A percentile compares a stretch with the other conserved stretches of the same genome.
These are phyloP conservation scores for Danio choprae DNA, from an alignment of 2,797 vertebrate species.

Conservation along the genomic window DNA sequence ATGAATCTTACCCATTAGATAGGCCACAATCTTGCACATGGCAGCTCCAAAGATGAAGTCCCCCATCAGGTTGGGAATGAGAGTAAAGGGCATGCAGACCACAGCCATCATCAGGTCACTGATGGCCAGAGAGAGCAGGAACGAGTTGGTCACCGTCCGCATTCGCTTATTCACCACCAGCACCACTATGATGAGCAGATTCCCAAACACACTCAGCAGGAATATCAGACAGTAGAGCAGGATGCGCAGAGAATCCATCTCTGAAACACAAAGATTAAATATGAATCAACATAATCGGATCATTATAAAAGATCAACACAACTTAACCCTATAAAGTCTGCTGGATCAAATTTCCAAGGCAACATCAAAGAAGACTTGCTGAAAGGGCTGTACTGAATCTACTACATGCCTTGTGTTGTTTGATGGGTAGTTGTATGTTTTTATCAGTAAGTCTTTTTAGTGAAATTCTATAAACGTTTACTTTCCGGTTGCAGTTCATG, in stretches of 20 bases:
- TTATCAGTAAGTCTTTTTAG: too few relatives aligned
- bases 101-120: conserved; percentile 93
- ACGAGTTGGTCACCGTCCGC: conserved; percentile 94
- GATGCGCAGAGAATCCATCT: conserved; percentile 80
- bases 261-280: conserved; percentile 65
- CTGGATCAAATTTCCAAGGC: not conserved
- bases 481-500: too few relatives aligned
- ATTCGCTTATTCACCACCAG: conserved; percentile 89
- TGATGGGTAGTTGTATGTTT: too few relatives aligned
- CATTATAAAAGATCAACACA: not conserved
- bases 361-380: too few relatives aligned
- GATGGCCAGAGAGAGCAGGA: conserved; percentile 92
- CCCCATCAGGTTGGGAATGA: conserved; percentile 91
- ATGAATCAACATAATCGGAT: not conserved
- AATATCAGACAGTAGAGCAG: conserved; percentile 91
- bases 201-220: conserved; percentile 89
- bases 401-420: too few relatives aligned
- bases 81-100: conserved; percentile 95
- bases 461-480: too few relatives aligned
- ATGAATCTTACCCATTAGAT: conserved; percentile 90
- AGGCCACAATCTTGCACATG: conserved; percentile 91
- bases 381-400: too few relatives aligned
- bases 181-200: conserved; percentile 89
- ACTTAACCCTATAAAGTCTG: not conserved
- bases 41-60: conserved; percentile 92